phyloP scores from a whole-genome alignment of 2,113 vertebrate genomes.

The Rhynchomys soricoides region DNA sequence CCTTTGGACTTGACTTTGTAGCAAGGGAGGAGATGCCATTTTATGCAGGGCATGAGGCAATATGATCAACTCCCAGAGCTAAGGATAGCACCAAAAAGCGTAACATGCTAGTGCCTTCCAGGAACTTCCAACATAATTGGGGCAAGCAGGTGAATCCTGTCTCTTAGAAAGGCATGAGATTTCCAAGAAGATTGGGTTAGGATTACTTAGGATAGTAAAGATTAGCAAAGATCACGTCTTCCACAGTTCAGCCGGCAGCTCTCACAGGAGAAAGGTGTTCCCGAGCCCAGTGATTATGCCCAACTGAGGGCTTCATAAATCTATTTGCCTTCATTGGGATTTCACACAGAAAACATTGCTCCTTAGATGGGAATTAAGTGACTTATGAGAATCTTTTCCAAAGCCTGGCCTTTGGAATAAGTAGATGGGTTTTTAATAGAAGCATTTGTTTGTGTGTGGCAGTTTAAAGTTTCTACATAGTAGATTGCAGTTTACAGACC shows the following conservation, averaged over 20 bases:
- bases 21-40: neutral
- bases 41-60: neutral
- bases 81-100: neutral
- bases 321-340: neutral
- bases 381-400: conserved; percentile 8
- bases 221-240: neutral
- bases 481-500: neutral
- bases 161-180: neutral
- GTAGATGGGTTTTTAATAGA: neutral
- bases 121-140: neutral
- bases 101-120: neutral
- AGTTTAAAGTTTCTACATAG: neutral
- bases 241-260: neutral
- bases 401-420: neutral
- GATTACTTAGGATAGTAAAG: neutral
- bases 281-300: neutral
- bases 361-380: neutral
- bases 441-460: neutral
- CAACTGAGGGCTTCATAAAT: neutral
- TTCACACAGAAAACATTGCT: neutral
- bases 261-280: neutral
- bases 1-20: neutral
- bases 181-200: neutral
- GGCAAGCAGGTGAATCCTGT: neutral
- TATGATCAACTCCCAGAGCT: neutral